phyloP scores from a whole-genome alignment of 2,797 vertebrate species.

The Schizopygopsis pylzovi region DNA sequence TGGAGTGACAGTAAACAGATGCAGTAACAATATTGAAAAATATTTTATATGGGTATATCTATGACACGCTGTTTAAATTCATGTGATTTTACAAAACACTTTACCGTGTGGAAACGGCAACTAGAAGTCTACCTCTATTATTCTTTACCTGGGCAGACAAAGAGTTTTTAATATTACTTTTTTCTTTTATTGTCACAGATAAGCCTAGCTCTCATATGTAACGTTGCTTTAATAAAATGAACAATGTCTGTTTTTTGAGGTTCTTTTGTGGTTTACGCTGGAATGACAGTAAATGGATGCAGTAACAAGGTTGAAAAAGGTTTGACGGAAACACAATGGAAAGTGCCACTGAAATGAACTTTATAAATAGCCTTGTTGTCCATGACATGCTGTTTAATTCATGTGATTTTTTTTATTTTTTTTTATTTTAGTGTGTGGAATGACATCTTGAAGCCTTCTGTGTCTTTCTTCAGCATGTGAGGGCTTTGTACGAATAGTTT shows the following conservation, averaged over 20 bases:
- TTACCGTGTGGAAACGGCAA: conserved; percentile 61
- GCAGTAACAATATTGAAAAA: too few relatives aligned
- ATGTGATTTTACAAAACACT: conserved; percentile 73
- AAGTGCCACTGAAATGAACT: neutral
- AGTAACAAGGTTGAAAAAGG: neutral
- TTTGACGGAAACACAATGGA: neutral
- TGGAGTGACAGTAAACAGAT: too few relatives aligned
- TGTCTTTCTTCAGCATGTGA: neutral
- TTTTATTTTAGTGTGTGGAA: neutral
- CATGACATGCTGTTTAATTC: neutral
- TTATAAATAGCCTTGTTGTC: neutral
- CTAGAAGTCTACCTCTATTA: conserved; percentile 70
- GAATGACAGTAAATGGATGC: neutral
- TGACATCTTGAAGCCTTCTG: neutral
- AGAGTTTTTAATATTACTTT: conserved; percentile 75
- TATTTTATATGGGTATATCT: too few relatives aligned
- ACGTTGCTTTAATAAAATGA: neutral
- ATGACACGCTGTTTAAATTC: conserved; percentile 75
- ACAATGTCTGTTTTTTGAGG: neutral
- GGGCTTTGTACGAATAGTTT: conserved; percentile 66
- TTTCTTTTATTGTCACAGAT: conserved; percentile 65
- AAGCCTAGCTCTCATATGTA: conserved; percentile 62
- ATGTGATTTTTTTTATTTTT: too few relatives aligned
- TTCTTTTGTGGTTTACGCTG: neutral
- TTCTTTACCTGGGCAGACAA: conserved; percentile 67